Conservation (phyloP, 2,888 invertebrate species). For the Aethes cnicana region DNA sequence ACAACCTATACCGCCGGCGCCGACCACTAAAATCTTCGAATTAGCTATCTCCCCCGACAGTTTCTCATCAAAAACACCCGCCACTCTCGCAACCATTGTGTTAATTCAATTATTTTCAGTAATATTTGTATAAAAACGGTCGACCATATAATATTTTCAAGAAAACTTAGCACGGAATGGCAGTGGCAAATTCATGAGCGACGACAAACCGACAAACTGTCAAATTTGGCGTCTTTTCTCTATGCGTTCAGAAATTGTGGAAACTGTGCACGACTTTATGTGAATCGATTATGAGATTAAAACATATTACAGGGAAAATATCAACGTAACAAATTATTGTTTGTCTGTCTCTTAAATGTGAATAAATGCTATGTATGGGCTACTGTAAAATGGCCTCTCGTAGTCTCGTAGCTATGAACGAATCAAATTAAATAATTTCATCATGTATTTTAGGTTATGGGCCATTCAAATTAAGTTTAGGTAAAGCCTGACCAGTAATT, state of each 20-base stretch:
- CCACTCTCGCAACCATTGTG: conserved; percentile 85
- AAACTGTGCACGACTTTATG: background rate
- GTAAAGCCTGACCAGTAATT: no score
- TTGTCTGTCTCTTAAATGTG: no score
- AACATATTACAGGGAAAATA: background rate
- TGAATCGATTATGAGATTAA: background rate
- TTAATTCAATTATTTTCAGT: conserved; percentile 35
- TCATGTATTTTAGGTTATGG: no score
- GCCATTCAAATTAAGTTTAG: no score
- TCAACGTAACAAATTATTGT: no score
- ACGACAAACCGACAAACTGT: no score
- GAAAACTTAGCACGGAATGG: conserved; percentile 29
- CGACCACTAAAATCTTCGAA: conserved; percentile 92
- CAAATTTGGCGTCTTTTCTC: conserved; percentile 63
- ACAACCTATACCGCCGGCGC: conserved; percentile 99
- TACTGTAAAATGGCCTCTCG: no score
- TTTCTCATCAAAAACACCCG: conserved; percentile 85
- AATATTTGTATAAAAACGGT: conserved; percentile 20
- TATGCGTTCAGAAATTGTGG: conserved; percentile 20
- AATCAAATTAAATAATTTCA: no score
- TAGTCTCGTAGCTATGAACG: no score
- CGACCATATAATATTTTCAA: conserved; percentile 16
- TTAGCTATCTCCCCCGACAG: conserved; percentile 85
- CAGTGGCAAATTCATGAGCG: conserved; percentile 42
- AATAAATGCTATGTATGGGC: no score